Percentiles rank a stretch among this genome's conserved stretches.
Conservation (phyloP, 2,797 vertebrate species). For the Cyclopterus lumpus region DNA sequence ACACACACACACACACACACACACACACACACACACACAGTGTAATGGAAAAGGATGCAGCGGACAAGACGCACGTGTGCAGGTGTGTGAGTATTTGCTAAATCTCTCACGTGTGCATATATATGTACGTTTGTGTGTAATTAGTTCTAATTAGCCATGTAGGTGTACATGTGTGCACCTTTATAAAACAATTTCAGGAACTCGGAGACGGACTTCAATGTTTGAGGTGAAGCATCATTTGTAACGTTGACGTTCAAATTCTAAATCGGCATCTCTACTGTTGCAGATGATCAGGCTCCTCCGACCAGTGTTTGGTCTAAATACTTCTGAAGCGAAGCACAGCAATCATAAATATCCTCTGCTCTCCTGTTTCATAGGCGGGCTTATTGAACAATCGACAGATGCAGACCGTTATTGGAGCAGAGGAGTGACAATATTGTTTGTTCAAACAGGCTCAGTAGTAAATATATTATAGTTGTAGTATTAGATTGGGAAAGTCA, state of each 20-base stretch:
- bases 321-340: neutral
- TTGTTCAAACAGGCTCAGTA: neutral
- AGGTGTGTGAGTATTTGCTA: neutral
- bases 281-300: neutral
- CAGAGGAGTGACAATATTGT: no score
- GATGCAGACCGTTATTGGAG: no score
- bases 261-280: neutral
- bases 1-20: neutral
- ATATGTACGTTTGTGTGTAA: neutral
- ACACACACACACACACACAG: neutral
- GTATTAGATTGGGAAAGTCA: neutral
- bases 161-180: neutral
- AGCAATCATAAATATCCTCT: neutral
- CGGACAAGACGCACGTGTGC: no score
- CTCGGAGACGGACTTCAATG: neutral
- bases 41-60: neutral
- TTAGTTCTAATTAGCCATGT: neutral
- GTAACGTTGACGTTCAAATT: neutral
- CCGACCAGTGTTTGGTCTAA: neutral
- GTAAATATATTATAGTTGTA: neutral
- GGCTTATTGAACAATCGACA: no score
- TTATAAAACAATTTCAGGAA: neutral
- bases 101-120: neutral
- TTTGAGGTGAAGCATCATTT: neutral
- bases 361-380: neutral